phyloP scores from a whole-genome alignment of 2,113 vertebrate genomes.

The Corvus hawaiiensis region DNA sequence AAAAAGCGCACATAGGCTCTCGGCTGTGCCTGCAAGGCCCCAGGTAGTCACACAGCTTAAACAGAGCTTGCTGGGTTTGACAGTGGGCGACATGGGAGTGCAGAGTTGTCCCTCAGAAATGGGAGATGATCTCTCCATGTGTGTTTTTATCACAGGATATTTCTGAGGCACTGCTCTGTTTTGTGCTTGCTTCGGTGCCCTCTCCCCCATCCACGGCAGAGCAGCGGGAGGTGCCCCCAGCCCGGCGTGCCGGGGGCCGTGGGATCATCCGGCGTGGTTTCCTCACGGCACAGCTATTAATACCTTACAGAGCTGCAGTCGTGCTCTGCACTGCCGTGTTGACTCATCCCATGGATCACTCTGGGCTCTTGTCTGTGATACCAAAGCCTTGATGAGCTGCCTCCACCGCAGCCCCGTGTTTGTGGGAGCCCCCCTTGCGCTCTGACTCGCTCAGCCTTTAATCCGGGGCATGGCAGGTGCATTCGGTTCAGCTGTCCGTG shows the following conservation, averaged over 20 bases:
- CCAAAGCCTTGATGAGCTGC: not conserved
- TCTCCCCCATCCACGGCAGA: fast-evolving
- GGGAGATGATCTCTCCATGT: not conserved
- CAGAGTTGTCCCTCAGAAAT: fast-evolving
- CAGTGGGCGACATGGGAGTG: not conserved
- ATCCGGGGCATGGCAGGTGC: not conserved
- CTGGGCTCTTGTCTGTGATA: not conserved
- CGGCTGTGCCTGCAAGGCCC: not conserved
- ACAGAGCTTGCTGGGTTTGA: not conserved
- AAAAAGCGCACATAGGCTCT: not conserved
- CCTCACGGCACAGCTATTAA: not conserved
- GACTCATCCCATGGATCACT: not conserved
- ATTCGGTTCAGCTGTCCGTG: fast-evolving
- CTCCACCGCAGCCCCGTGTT: fast-evolving
- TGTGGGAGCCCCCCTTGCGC: too few species aligned
- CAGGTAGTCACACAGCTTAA: not conserved
- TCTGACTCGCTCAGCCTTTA: too few species aligned
- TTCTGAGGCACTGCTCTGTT: not conserved
- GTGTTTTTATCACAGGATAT: not conserved
- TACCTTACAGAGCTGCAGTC: not conserved
- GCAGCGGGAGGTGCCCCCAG: not conserved
- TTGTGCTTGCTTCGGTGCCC: not conserved
- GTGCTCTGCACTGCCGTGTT: not conserved
- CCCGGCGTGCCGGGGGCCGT: fast-evolving
- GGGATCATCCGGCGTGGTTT: fast-evolving